A percentile compares a stretch with the other conserved stretches of the same genome.
These are phyloP conservation scores for Lathamus discolor DNA, from an alignment of 2,113 vertebrate genomes.

Conservation along the genomic window DNA sequence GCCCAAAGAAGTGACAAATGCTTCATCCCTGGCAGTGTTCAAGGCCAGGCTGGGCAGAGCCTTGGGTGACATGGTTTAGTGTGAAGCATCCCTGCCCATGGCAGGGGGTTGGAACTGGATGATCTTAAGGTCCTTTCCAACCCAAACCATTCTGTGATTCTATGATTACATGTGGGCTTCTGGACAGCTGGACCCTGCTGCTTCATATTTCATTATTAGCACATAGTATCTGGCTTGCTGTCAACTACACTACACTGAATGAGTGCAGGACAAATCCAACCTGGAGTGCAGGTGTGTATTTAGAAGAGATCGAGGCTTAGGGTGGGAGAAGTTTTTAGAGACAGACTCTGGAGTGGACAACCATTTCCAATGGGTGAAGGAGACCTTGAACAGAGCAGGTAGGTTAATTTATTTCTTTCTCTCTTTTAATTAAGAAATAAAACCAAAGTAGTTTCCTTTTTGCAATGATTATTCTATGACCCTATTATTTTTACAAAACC, in stretches of 20 bases:
- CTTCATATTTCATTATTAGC: not conserved
- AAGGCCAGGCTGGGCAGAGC: no score
- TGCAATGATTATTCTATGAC: not conserved
- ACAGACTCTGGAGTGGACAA: not conserved
- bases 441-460: not conserved
- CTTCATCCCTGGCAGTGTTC: no score
- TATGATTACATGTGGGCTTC: not conserved
- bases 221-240: not conserved
- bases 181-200: not conserved
- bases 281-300: not conserved
- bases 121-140: no score
- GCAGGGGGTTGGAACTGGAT: no score
- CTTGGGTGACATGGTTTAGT: no score
- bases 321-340: not conserved
- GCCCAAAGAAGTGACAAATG: no score
- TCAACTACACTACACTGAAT: no score
- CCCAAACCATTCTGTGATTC: no score
- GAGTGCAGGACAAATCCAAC: not conserved
- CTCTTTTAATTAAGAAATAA: not conserved
- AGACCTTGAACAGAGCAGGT: not conserved
- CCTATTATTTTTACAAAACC: not conserved
- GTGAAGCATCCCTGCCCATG: no score
- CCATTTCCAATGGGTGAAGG: not conserved
- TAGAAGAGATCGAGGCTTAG: not conserved
- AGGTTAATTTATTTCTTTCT: rapidly evolving